A percentile compares a stretch with the other conserved stretches of the same genome.
phyloP scores from a whole-genome alignment of 2,797 vertebrate genomes.

The Heteromormyrus szaboi region DNA sequence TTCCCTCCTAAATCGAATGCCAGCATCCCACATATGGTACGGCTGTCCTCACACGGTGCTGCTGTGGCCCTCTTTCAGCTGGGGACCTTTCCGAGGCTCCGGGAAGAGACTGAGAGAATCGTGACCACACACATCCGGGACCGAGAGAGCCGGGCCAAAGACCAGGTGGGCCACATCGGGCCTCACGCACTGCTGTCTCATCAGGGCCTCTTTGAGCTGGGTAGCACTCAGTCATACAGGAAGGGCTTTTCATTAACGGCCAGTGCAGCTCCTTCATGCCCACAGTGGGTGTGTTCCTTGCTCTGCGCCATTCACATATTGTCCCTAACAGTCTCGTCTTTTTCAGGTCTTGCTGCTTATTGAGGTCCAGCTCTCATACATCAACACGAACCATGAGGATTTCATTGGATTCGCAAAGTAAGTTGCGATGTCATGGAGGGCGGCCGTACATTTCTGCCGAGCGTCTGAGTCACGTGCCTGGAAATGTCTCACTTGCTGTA shows the following conservation, averaged over 20 bases:
- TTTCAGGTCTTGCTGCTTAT: conserved; percentile 78
- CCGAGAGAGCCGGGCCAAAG: conserved; percentile 79
- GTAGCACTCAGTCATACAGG: neutral
- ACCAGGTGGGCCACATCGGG: conserved; percentile 66
- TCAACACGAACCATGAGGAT: conserved; percentile 93
- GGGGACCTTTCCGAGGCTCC: conserved; percentile 76
- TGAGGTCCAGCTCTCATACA: conserved; percentile 88
- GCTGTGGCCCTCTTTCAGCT: conserved; percentile 58
- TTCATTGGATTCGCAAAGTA: conserved; percentile 89
- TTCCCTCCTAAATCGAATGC: neutral
- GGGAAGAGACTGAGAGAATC: conserved; percentile 79
- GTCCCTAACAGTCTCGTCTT: conserved; percentile 23
- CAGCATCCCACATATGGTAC: neutral
- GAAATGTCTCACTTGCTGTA: neutral
- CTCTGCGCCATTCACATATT: neutral
- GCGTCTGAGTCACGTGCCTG: neutral
- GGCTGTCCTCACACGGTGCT: neutral
- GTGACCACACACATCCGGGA: conserved; percentile 77
- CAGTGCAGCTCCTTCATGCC: neutral
- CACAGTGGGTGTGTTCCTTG: neutral
- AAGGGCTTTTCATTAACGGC: neutral
- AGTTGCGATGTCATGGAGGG: conserved; percentile 38
- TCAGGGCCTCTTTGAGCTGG: neutral
- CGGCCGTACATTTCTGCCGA: neutral
- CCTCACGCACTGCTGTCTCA: neutral